phyloP scores from a whole-genome alignment of 2,797 vertebrate species.

The Neomorphus geoffroyi region DNA sequence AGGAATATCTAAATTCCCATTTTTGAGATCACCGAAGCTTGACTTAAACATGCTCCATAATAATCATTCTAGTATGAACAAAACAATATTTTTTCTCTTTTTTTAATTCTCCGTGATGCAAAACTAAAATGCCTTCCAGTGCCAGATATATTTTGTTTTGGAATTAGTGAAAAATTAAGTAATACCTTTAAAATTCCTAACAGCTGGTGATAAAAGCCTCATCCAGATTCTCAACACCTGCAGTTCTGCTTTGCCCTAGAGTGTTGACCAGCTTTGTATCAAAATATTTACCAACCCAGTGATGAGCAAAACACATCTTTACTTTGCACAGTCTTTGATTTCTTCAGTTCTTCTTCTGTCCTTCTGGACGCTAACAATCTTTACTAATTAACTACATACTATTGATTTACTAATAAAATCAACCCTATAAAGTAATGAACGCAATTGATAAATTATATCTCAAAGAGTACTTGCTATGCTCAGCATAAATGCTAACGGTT shows the following conservation, averaged over 20 bases:
- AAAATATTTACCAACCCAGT: background rate
- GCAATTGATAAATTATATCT: background rate
- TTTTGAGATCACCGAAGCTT: conserved; percentile 32
- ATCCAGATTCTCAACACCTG: background rate
- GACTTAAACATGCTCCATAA: background rate
- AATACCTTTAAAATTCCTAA: conserved; percentile 25
- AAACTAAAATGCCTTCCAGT: conserved; percentile 15
- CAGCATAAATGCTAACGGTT: conserved; percentile 14
- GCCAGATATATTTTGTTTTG: conserved; percentile 7
- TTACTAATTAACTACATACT: too few relatives aligned
- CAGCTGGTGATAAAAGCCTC: conserved; percentile 12
- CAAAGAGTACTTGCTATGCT: background rate
- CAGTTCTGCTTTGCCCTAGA: background rate
- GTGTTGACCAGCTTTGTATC: background rate
- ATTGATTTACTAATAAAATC: background rate
- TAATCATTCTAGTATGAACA: conserved; percentile 21
- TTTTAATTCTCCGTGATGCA: conserved; percentile 8
- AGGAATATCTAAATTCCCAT: conserved; percentile 44
- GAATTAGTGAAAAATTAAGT: conserved; percentile 26
- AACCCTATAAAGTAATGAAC: background rate
- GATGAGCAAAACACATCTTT: background rate
- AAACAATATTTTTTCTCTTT: conserved; percentile 40
- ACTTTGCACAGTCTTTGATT: background rate
- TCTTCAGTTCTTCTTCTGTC: background rate
- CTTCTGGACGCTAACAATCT: background rate